Percentiles rank a stretch among this genome's conserved stretches.
These are phyloP conservation scores for Coptodon rendalli DNA, from an alignment of 2,113 vertebrate genomes.

Conservation along the genomic window DNA sequence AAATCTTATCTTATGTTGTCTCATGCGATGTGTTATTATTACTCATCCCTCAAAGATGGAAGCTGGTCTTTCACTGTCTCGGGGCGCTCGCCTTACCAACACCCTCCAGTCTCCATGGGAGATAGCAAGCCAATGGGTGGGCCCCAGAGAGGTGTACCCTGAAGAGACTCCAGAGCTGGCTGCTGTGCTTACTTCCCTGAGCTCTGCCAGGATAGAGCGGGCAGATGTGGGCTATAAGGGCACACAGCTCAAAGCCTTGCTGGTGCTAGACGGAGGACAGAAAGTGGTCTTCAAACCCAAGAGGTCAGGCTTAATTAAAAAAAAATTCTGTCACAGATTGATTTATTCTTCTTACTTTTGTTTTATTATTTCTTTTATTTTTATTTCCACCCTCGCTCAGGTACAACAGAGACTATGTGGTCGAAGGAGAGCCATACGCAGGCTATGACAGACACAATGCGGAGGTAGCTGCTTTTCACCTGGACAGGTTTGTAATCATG, in stretches of 20 bases:
- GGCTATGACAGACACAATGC: conserved; percentile 97
- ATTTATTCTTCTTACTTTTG: not conserved
- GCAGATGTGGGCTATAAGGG: conserved; percentile 97
- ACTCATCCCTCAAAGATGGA: conserved; percentile 73
- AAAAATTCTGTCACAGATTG: not conserved
- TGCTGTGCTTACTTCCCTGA: conserved; percentile 87
- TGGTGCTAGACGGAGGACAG: conserved; percentile 94
- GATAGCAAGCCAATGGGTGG: conserved; percentile 96
- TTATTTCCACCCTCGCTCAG: conserved; percentile 55
- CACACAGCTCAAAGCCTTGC: conserved; percentile 92
- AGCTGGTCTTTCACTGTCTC: conserved; percentile 78
- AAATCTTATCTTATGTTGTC: not conserved
- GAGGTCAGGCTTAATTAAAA: conserved; percentile 70
- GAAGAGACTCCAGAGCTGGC: conserved; percentile 96
- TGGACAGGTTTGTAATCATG: conserved; percentile 82
- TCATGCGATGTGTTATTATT: not conserved
- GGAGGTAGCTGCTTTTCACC: conserved; percentile 94
- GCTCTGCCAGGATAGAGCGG: conserved; percentile 82
- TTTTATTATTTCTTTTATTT: not conserved
- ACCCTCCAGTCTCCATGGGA: conserved; percentile 98
- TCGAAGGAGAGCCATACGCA: conserved; percentile 94
- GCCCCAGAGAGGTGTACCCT: conserved; percentile 93
- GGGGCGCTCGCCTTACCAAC: conserved; percentile 85
- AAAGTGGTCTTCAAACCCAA: conserved; percentile 99
- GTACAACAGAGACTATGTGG: conserved; percentile 87